These are phyloP conservation scores for Hedychridium roseum DNA, from an alignment of 2,888 invertebrate genomes.

Conservation along the genomic window DNA sequence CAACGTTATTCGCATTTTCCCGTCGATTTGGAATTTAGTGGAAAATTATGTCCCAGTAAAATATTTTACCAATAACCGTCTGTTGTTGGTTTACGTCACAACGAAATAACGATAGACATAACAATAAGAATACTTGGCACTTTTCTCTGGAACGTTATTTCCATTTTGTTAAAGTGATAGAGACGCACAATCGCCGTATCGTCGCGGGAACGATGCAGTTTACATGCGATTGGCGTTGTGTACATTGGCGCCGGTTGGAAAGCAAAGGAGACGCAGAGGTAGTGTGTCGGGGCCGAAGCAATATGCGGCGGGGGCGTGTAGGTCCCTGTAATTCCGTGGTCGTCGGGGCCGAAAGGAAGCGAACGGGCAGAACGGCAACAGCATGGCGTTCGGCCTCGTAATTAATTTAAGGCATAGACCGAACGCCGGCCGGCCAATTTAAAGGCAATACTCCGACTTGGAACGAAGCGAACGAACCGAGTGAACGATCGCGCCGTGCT, in stretches of 20 bases:
- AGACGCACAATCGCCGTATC: no score
- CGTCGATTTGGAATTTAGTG: no score
- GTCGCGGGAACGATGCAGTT: no score
- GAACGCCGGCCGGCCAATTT: constrained; percentile 15
- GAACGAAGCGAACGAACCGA: constrained; percentile 17
- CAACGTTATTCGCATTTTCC: background rate
- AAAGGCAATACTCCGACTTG: constrained; percentile 23
- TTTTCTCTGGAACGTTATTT: no score
- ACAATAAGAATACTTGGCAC: no score
- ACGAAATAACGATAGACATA: no score
- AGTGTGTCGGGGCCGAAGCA: constrained; percentile 7
- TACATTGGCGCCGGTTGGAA: no score
- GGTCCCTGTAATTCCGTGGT: constrained; percentile 4
- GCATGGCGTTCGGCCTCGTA: constrained; percentile 13
- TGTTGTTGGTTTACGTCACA: no score
- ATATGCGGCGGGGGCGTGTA: constrained; percentile 2
- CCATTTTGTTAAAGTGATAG: no score
- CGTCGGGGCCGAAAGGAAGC: constrained; percentile 9
- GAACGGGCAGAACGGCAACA: background rate
- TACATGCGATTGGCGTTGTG: no score
- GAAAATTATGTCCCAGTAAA: no score
- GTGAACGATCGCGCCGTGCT: constrained; percentile 15
- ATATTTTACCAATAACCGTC: no score
- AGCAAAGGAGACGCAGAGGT: constrained; percentile 8
- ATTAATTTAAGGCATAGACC: constrained; percentile 19